Conservation (phyloP, 2,797 vertebrate species). For the Alauda arvensis region DNA sequence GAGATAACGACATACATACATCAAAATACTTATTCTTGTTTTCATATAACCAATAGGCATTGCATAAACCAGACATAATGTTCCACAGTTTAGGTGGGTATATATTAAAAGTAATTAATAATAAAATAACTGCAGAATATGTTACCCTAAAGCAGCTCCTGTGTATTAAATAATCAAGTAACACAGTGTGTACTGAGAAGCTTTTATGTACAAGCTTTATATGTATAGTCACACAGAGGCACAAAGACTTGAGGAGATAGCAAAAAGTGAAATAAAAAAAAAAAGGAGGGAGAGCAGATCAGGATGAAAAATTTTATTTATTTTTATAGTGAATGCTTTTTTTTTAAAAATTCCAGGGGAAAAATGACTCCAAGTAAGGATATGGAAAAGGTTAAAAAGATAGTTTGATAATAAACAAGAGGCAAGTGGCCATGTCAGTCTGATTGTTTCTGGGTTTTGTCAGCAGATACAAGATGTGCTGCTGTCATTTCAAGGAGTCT, state of each 20-base stretch:
- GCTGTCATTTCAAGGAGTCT: not conserved
- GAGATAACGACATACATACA: not conserved
- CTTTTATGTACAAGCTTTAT: not conserved
- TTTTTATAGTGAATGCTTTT: not conserved
- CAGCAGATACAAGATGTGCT: not conserved
- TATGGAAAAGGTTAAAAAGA: not conserved
- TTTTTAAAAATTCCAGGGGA: not conserved
- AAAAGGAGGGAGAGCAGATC: fast-evolving
- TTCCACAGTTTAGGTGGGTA: not conserved
- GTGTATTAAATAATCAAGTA: not conserved
- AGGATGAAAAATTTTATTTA: not conserved
- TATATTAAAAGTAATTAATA: not conserved
- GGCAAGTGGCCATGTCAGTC: not conserved
- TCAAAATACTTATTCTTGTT: not conserved
- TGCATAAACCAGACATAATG: not conserved
- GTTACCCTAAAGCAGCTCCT: not conserved
- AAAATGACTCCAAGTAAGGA: not conserved
- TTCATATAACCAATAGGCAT: fast-evolving
- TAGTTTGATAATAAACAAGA: not conserved
- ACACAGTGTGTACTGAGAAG: not conserved
- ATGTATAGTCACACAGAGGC: not conserved
- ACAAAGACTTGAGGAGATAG: not conserved
- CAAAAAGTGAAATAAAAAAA: not conserved
- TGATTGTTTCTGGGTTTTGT: not conserved
- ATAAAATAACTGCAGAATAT: not conserved